Evolutionary conservation across 2,888 invertebrate species (phyloP).

Genomic region (Urechis unicinctus): DNA sequence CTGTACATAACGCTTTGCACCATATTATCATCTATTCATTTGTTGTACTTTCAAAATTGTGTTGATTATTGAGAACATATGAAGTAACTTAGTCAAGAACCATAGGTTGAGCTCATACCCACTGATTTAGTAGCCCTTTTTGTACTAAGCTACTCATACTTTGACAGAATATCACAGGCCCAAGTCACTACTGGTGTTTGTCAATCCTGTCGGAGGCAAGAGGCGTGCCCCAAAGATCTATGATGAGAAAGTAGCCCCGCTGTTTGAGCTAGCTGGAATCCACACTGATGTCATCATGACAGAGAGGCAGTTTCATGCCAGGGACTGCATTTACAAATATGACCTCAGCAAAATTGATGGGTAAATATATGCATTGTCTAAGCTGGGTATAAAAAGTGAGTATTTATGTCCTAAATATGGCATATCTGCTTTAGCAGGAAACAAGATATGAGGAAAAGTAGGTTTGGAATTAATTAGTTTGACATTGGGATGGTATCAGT

Average conservation of each 20-base stretch:
- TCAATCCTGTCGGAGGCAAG: slow-evolving; percentile 80
- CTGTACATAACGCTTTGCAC: too few relatives aligned
- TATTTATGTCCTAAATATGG: too few relatives aligned
- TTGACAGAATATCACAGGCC: slow-evolving; percentile 54
- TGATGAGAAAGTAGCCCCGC: slow-evolving; percentile 61
- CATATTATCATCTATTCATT: too few relatives aligned
- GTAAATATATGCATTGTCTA: too few relatives aligned
- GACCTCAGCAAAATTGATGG: slow-evolving; percentile 51
- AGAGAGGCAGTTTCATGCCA: slow-evolving; percentile 70
- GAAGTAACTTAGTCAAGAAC: too few relatives aligned
- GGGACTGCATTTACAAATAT: slow-evolving; percentile 58
- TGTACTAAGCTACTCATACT: background rate
- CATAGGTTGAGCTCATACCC: too few relatives aligned
- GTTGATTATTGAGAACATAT: too few relatives aligned
- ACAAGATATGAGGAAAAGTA: too few relatives aligned
- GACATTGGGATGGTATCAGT: too few relatives aligned
- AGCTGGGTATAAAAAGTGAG: background rate
- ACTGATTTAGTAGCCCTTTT: background rate
- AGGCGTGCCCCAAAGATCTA: slow-evolving; percentile 67
- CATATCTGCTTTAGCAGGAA: too few relatives aligned
- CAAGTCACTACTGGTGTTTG: slow-evolving; percentile 67
- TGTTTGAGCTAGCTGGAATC: slow-evolving; percentile 53
- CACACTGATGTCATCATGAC: slow-evolving; percentile 60
- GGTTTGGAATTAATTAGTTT: too few relatives aligned
- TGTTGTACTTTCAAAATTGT: too few relatives aligned